A percentile compares a stretch with the other conserved stretches of the same genome.
Conservation (phyloP, 2,888 invertebrate species). For the Apocheima hispidaria region DNA sequence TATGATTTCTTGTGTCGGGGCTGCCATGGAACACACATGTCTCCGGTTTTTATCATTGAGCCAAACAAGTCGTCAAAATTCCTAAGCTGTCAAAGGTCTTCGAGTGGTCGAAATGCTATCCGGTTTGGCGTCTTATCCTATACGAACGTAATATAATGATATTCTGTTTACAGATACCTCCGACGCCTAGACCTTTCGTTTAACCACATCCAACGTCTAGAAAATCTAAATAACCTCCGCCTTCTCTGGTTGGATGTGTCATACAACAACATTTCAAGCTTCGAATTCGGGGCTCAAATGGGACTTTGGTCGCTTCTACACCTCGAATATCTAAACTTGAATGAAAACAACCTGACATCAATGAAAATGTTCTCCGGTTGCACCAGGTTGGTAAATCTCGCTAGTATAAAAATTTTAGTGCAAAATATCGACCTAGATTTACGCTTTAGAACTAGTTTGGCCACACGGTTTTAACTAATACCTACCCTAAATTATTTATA, state of each 20-base stretch:
- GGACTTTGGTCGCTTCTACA: constrained; percentile 84
- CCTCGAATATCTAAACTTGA: constrained; percentile 82
- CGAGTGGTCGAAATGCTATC: too few relatives aligned
- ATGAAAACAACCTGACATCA: constrained; percentile 82
- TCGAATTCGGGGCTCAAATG: constrained; percentile 64
- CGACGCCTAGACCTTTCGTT: constrained; percentile 86
- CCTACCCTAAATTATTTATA: too few relatives aligned
- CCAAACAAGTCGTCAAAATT: too few relatives aligned
- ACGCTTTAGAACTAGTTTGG: too few relatives aligned
- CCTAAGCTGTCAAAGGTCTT: not conserved
- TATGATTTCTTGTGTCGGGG: too few relatives aligned
- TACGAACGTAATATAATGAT: not conserved
- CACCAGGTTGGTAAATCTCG: constrained; percentile 60
- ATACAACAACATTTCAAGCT: constrained; percentile 82
- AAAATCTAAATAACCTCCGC: constrained; percentile 84
- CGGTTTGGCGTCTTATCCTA: not conserved
- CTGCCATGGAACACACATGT: too few relatives aligned
- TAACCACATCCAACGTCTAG: constrained; percentile 85
- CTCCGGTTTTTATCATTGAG: too few relatives aligned
- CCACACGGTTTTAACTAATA: too few relatives aligned
- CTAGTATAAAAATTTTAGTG: not conserved
- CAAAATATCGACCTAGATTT: too few relatives aligned
- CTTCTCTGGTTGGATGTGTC: constrained; percentile 85
- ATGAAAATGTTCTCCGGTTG: constrained; percentile 83
- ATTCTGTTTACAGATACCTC: constrained; percentile 75